Base-by-base conservation (phyloP, 2,113 vertebrate genomes). In the Leptodactylus fuscus region DNA sequence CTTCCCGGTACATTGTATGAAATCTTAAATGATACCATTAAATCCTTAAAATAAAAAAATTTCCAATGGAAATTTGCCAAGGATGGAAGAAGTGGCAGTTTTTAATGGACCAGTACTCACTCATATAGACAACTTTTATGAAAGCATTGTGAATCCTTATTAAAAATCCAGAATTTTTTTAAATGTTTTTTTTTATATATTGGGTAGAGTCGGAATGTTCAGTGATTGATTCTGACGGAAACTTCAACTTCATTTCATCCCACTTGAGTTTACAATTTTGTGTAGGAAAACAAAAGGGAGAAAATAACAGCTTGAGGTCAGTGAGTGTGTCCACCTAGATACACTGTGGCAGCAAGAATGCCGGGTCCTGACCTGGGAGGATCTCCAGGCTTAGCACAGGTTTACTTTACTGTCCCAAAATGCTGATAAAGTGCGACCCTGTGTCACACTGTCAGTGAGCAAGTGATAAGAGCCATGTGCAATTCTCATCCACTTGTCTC, bases 401-500 rank as follows among this genome's bases (percentile, higher is more conserved):
- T 38, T 85, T 88, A 87, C 83, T 87, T 79, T 81, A 88, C 80
- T 87, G 82, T 85, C 62, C 78, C 87, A 77, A 58, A 86, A 82
- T 32, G 86, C 88, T 79, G 89, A 91, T 88, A 88, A 85, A 87
- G 89, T 82, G 38, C 89, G 89, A 92, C 92, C 90, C 71, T 29
- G 20, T 88, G 90, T 92, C 92, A 89, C 85, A 85, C 80, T 87
- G 86, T 73, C 76, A 88, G 88, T 69, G 85, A 83, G 80, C 55
- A 80, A 88, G 90, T 90, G 92, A 93, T 89, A 92, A 90, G 90
- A 83, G 87, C 90, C 90, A 91, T 85, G 90, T 92, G 93, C 88
- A 89, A 89, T 90, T 89, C 90, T 87, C 88, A 89, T 88, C 55
- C 90, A 91, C 88, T 65, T 91, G 73, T 22, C 91, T 90, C 90